Evolutionary conservation across 2,888 invertebrate genomes (phyloP), one percentile per base, ranked within the genome.

Genomic region (Biston betularia): DNA sequence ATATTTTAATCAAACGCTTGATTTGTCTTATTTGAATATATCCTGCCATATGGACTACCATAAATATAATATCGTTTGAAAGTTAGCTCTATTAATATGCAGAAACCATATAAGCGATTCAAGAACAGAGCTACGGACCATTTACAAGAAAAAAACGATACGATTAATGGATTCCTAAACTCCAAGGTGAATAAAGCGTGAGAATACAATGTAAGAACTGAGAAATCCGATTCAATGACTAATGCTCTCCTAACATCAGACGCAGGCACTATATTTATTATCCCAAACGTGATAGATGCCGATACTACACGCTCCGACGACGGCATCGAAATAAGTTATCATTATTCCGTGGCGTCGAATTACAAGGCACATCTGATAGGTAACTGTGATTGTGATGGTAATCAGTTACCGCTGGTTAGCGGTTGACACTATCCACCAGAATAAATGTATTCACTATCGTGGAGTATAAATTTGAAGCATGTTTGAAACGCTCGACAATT

Each of bases 391-490:
- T 57, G 70, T 69, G 83, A 86, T 85, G 83, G 80, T 87, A 84
- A 88, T 89, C 86, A 83, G 68, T 71, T 62, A 69, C 54, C 63
- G 62, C 78, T 75, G 80, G 78, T 78, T 79, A 80, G 77, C 75
- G 78, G 84, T 81, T 84, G 88, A 87, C 89, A 84, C 81, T 88
- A 90, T 90, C 89, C 74, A 71, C 76, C 76, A 77, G 78, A 82
- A 89, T 87, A 87, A 87, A 90, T 84, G 81, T 82, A 81, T 84
- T 84, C 85, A 83, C 77, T 69, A 73, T 73, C 75, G 75, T 81
- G 75, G 78, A 80, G 83, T 79, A 84, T 88, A 87, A 86, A 89
- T 89, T 75, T 58, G 42, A 56, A 65, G 34, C 57, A 46, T 57
- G 78, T 80, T 71, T 68, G 77, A 75, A 79, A 80, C 78, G 74